Evolutionary conservation across 2,113 vertebrate species (phyloP).

Genomic region (Macrotus californicus): DNA sequence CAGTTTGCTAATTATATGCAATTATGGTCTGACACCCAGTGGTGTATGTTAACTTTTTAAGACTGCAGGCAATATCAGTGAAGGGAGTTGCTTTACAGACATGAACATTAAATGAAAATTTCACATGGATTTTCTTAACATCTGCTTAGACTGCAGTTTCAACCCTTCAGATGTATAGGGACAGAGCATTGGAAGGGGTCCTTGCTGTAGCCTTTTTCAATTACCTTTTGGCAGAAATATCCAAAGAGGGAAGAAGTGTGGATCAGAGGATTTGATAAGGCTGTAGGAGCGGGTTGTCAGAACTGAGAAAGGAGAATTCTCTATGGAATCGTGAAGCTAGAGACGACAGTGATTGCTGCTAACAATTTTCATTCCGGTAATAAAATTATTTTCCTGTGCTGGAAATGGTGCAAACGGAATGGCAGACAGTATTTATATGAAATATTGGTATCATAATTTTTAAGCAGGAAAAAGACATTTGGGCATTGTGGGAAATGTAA

Average conservation of each 20-base stretch:
- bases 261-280: background rate
- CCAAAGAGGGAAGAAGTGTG: background rate
- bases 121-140: background rate
- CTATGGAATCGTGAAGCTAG: background rate
- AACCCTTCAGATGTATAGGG: background rate
- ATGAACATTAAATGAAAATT: background rate
- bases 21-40: background rate
- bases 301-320: background rate
- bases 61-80: background rate
- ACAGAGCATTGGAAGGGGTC: background rate
- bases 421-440: background rate
- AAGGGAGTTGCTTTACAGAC: background rate
- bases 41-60: background rate
- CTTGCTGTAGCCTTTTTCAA: background rate
- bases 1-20: conserved; percentile 12
- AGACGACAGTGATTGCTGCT: background rate
- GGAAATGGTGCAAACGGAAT: background rate
- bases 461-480: background rate
- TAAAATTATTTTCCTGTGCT: background rate
- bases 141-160: background rate
- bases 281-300: background rate
- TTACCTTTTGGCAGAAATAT: background rate
- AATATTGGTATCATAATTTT: background rate
- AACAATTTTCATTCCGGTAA: background rate
- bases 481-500: background rate